Base-by-base conservation (phyloP, 2,888 invertebrate species). In the Cataglyphis cursor region DNA sequence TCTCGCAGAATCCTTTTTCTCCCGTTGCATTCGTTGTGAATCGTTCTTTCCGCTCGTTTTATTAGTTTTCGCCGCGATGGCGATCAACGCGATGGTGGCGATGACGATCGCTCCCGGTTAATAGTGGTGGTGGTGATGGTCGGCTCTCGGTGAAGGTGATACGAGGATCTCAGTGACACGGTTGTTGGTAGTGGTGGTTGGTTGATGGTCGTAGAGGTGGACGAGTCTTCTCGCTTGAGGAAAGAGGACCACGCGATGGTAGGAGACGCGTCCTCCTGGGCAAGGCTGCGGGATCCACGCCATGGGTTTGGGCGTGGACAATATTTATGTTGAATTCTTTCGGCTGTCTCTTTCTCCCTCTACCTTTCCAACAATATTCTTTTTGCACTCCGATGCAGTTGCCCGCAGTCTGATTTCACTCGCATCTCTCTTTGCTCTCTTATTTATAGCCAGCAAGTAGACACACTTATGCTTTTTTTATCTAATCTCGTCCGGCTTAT, bases 251-350 rank as follows among this genome's bases (percentile, higher is more conserved):
- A 57, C 70, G 65, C 82, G 78, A 80, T 81, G 84, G 90, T 89
- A 87, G 85, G 86, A 85, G 87, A 89, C 65, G 66, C 68, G 87
- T 70, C 82, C 85, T 84, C 84, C 85, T 65, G 80, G 82, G 64
- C 89, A 85, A 85, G 85, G 83, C 89, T 85, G 86, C 89, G 85
- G 81, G 57, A 87, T 89, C 87, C 57, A 44, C 82, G 80, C 83
- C 78, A n/a, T n/a, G 51, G 51, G 82, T 78, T 88, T 88, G 91
- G 91, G 91, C 91, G 92, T 91, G 90, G 90, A 92, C 89, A 75
- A 92, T 91, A 92, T 92, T 92, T 92, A 92, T 92, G 92, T 87
- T 81, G 83, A 83, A 85, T 87, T 84, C 85, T 62, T 76, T 85
- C 75, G 59, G 59, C 76, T 81, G 44, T 80, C 76, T 57, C 21